These are phyloP conservation scores for Dromius quadrimaculatus DNA, from an alignment of 2,888 invertebrate species.

Conservation along the genomic window DNA sequence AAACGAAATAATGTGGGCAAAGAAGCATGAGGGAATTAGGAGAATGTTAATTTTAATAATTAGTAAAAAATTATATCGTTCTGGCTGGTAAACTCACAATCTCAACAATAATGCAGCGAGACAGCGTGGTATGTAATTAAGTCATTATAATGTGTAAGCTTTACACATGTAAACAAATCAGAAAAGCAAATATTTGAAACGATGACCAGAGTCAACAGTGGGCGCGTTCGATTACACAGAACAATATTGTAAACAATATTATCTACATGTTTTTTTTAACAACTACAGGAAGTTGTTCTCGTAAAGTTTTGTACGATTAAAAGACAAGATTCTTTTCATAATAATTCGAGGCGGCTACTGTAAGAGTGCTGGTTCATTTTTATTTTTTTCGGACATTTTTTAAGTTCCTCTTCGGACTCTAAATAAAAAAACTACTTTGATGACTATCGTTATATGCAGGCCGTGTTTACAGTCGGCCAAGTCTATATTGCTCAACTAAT, in stretches of 20 bases:
- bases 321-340: conserved; percentile 43
- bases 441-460: conserved; percentile 51
- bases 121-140: conserved; percentile 43
- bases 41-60: conserved; percentile 30
- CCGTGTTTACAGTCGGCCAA: conserved; percentile 44
- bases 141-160: conserved; percentile 45
- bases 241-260: conserved; percentile 48
- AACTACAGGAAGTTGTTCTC: conserved; percentile 18
- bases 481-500: conserved; percentile 33
- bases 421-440: conserved; percentile 49
- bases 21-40: neutral
- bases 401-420: conserved; percentile 27
- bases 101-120: conserved; percentile 32
- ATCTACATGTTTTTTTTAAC: conserved; percentile 18
- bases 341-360: conserved; percentile 48
- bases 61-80: conserved; percentile 36
- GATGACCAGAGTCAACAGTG: conserved; percentile 52
- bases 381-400: conserved; percentile 40
- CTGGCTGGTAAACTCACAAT: conserved; percentile 19
- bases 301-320: conserved; percentile 44
- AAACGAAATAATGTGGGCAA: too few species aligned
- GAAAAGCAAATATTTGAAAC: conserved; percentile 52
- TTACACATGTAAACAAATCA: conserved; percentile 51
- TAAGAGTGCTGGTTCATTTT: conserved; percentile 46
- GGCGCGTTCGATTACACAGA: conserved; percentile 31